Conservation (phyloP, 1,140 invertebrate species). For the Octopus sinensis region DNA sequence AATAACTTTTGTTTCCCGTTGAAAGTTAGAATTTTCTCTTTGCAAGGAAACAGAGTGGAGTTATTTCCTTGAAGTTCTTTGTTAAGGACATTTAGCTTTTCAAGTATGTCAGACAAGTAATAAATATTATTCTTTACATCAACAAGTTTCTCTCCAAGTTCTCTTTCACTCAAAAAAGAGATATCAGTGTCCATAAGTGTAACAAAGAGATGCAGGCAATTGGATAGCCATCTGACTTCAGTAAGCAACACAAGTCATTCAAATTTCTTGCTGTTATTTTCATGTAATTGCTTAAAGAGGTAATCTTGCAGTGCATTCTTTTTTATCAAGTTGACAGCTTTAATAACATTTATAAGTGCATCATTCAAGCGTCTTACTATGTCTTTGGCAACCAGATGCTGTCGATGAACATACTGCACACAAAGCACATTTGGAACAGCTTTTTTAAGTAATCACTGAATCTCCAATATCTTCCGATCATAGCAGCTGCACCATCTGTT, state of each 20-base stretch:
- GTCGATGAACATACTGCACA: neutral
- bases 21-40: neutral
- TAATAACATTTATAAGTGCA: neutral
- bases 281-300: neutral
- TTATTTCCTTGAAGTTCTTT: constrained; percentile 11
- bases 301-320: neutral
- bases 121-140: neutral
- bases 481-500: neutral
- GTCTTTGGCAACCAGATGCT: neutral
- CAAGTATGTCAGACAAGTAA: constrained; percentile 4
- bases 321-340: neutral
- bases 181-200: neutral
- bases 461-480: neutral
- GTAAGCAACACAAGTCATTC: neutral
- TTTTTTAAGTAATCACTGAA: neutral
- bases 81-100: constrained; percentile 10
- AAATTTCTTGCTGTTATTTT: neutral
- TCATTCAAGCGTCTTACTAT: neutral
- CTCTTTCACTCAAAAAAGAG: neutral
- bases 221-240: neutral
- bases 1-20: neutral
- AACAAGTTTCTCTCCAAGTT: neutral
- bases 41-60: neutral
- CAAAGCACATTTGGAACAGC: neutral
- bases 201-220: neutral